These are phyloP conservation scores for Acrocephalus arundinaceus DNA, from an alignment of 2,113 vertebrate genomes.

Conservation along the genomic window DNA sequence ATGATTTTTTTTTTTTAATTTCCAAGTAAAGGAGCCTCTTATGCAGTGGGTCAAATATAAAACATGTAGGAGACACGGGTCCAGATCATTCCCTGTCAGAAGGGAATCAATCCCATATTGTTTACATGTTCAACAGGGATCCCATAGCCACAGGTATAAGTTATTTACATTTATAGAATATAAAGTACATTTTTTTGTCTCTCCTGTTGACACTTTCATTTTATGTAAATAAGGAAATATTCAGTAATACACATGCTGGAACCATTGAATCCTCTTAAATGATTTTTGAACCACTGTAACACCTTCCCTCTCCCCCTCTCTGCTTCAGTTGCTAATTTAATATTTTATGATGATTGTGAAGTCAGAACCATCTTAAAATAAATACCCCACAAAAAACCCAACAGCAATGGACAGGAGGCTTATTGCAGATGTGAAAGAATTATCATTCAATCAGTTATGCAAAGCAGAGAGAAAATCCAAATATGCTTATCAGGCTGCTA, in stretches of 20 bases:
- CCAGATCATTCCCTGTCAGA: background rate
- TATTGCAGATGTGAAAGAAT: background rate
- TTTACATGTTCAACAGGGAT: background rate
- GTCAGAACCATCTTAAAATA: background rate
- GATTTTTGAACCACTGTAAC: background rate
- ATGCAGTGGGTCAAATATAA: background rate
- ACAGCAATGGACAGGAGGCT: background rate
- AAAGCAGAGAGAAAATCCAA: background rate
- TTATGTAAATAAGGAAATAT: background rate
- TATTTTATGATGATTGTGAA: background rate
- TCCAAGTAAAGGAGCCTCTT: accelerated
- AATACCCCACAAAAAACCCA: background rate
- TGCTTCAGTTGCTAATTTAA: background rate
- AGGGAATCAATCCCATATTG: background rate
- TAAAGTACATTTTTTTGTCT: background rate
- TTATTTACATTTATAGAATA: background rate
- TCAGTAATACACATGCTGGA: background rate
- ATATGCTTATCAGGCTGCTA: background rate
- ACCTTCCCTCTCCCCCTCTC: background rate
- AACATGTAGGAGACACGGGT: accelerated
- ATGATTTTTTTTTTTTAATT: background rate
- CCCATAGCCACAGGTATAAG: background rate
- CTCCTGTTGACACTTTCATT: background rate
- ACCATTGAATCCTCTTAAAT: background rate
- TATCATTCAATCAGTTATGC: background rate